Conservation (phyloP, 2,797 vertebrate species). For the Chelidonichthys spinosus region DNA sequence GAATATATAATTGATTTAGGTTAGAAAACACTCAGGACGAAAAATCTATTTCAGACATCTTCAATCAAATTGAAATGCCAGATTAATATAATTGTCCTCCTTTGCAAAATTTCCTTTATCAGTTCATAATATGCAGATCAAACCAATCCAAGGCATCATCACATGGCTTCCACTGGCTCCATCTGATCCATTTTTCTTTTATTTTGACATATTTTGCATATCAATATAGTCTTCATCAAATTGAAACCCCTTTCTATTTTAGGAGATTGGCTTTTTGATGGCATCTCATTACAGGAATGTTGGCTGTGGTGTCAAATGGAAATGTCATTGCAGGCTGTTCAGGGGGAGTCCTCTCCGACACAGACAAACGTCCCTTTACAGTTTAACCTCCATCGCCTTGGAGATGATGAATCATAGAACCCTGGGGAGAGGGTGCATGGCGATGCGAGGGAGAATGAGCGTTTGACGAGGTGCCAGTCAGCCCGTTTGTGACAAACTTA, state of each 20-base stretch:
- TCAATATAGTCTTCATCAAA: slow-evolving; percentile 74
- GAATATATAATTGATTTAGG: slow-evolving; percentile 35
- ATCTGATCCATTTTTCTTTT: slow-evolving; percentile 56
- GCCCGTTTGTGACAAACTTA: slow-evolving; percentile 38
- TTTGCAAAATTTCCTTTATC: slow-evolving; percentile 37
- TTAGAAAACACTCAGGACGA: slow-evolving; percentile 20
- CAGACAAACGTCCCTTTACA: slow-evolving; percentile 51
- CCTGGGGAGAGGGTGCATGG: slow-evolving; percentile 22
- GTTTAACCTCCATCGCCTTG: slow-evolving; percentile 57
- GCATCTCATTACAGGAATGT: slow-evolving; percentile 80
- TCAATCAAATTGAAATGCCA: slow-evolving; percentile 38
- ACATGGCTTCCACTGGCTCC: slow-evolving; percentile 30
- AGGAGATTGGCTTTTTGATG: slow-evolving; percentile 79
- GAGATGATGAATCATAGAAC: slow-evolving; percentile 56
- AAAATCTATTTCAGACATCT: slow-evolving; percentile 42
- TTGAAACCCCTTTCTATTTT: slow-evolving; percentile 81
- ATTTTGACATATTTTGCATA: slow-evolving; percentile 79
- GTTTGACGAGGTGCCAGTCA: slow-evolving; percentile 57
- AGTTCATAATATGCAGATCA: slow-evolving; percentile 27
- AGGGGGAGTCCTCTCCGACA: slow-evolving; percentile 51
- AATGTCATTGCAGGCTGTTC: slow-evolving; percentile 75
- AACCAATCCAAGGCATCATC: slow-evolving; percentile 52
- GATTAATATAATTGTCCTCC: slow-evolving; percentile 37
- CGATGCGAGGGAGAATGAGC: slow-evolving; percentile 27
- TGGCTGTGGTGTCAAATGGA: slow-evolving; percentile 80